A percentile compares a stretch with the other conserved stretches of the same genome.
Evolutionary conservation across 2,888 invertebrate genomes (phyloP).

Genomic region (Conops quadrifasciatus): DNA sequence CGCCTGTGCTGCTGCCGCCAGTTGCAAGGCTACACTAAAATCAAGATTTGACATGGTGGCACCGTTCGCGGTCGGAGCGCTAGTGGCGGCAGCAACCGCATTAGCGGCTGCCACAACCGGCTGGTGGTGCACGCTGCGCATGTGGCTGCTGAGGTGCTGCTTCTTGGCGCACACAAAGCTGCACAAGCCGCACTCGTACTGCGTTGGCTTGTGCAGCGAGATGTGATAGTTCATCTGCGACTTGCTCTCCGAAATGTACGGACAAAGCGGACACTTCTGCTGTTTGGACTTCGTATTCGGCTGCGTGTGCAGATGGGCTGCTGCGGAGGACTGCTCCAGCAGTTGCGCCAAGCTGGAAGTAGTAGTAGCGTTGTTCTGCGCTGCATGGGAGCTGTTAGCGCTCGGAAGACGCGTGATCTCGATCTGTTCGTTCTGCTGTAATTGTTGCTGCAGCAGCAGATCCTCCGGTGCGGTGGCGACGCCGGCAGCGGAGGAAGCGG

Average conservation of each 20-base stretch:
- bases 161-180: conserved; percentile 83
- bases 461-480: conserved; percentile 49
- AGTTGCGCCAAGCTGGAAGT: conserved; percentile 44
- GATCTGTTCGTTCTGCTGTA: conserved; percentile 61
- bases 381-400: conserved; percentile 15
- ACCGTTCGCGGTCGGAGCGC: conserved; percentile 21
- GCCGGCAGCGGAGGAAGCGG: conserved; percentile 30
- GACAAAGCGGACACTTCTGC: conserved; percentile 82
- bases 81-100: conserved; percentile 2
- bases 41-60: conserved; percentile 47
- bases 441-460: conserved; percentile 49
- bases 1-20: conserved; percentile 53
- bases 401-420: conserved; percentile 59
- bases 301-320: conserved; percentile 37
- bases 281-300: conserved; percentile 68
- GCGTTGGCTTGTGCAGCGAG: conserved; percentile 75
- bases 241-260: conserved; percentile 85
- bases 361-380: conserved; percentile 26
- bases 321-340: conserved; percentile 36
- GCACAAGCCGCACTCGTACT: conserved; percentile 80
- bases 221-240: conserved; percentile 88
- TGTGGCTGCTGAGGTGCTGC: conserved; percentile 84
- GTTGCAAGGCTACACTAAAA: conserved; percentile 54
- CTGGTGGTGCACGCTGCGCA: conserved; percentile 69
- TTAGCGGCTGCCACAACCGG: conserved; percentile 38